Evolutionary conservation across 2,888 invertebrate genomes (phyloP).

Genomic region (Abrostola triplasia): DNA sequence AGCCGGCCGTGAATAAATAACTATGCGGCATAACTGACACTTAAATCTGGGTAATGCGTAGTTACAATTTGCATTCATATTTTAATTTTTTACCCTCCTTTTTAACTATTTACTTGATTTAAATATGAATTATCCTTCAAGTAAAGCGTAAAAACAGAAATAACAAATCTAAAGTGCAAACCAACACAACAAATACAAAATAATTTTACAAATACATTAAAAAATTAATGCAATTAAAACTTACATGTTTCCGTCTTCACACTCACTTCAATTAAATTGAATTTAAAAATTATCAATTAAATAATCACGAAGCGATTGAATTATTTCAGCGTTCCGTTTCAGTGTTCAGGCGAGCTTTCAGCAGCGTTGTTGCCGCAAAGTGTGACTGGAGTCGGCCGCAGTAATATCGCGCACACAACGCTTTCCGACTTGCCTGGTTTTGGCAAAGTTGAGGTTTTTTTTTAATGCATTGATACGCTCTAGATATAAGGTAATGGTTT

Average conservation of each 20-base stretch:
- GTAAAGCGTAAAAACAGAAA: background rate
- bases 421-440: constrained; percentile 42
- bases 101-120: no score
- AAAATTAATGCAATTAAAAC: constrained; percentile 16
- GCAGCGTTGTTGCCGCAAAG: constrained; percentile 79
- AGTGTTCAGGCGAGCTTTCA: constrained; percentile 65
- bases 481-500: no score
- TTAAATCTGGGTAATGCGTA: background rate
- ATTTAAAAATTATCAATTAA: constrained; percentile 19
- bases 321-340: constrained; percentile 57
- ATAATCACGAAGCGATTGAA: constrained; percentile 40
- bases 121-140: no score
- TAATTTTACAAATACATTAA: background rate
- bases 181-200: constrained; percentile 17
- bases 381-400: constrained; percentile 80
- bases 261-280: constrained; percentile 39
- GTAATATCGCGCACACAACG: constrained; percentile 76
- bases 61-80: no score
- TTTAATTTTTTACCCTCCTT: no score
- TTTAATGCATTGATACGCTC: no score
- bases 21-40: background rate
- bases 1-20: constrained; percentile 5
- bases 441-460: background rate
- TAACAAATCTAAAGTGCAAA: background rate
- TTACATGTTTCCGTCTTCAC: constrained; percentile 38